Evolutionary conservation across 2,797 vertebrate species (phyloP).

Genomic region (Paguma larvata): DNA sequence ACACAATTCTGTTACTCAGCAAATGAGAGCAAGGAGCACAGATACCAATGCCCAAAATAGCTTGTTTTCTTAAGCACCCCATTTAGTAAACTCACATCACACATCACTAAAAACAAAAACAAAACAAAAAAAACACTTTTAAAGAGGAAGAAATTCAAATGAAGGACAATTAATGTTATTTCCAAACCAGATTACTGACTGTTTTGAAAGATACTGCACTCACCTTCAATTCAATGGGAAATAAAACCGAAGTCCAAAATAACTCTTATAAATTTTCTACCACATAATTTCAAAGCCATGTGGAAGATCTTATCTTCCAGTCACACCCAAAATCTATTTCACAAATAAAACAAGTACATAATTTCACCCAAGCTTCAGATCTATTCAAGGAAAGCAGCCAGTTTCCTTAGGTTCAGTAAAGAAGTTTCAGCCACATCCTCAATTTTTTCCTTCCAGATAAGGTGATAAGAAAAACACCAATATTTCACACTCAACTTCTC

Average conservation of each 20-base stretch:
- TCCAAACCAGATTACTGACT: conserved; percentile 13
- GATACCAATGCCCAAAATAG: conserved; percentile 57
- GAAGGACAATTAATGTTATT: conserved; percentile 63
- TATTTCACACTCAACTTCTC: conserved; percentile 7
- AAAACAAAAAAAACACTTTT: not conserved
- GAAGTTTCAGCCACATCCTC: not conserved
- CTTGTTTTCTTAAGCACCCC: conserved; percentile 30
- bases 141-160: conserved; percentile 64
- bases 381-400: not conserved
- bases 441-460: conserved; percentile 32
- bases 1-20: conserved; percentile 71
- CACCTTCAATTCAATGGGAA: conserved; percentile 10
- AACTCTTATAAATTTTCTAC: not conserved
- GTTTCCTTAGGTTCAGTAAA: not conserved
- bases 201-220: conserved; percentile 20
- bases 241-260: not conserved
- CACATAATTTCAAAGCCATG: conserved; percentile 35
- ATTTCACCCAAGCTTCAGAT: not conserved
- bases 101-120: conserved; percentile 16
- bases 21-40: conserved; percentile 60
- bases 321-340: not conserved
- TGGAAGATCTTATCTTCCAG: not conserved
- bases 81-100: conserved; percentile 60
- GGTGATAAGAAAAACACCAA: conserved; percentile 1
- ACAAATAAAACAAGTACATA: not conserved